Conservation (phyloP, 2,888 invertebrate species). For the Dryomyza anilis region DNA sequence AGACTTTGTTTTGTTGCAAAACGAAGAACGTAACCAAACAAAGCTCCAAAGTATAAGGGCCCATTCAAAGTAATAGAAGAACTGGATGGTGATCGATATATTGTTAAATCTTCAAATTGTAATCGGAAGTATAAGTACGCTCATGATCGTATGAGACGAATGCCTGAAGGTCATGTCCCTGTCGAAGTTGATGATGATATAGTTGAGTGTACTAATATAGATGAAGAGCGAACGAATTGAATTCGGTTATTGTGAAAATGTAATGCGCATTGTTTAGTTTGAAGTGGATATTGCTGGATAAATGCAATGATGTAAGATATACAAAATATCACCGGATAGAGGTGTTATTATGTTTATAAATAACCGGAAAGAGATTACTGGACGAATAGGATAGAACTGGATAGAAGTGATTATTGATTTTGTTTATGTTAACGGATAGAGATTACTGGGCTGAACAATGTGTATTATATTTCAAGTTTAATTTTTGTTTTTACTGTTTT, state of each 20-base stretch:
- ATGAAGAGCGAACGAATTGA: not conserved
- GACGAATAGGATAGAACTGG: not conserved
- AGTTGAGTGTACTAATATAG: not conserved
- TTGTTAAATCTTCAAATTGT: not conserved
- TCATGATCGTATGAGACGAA: not conserved
- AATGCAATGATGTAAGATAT: not conserved
- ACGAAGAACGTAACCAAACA: conserved; percentile 3
- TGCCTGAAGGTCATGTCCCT: conserved; percentile 11
- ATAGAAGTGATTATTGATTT: not conserved
- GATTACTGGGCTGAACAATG: not conserved
- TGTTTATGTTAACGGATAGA: not conserved
- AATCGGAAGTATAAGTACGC: not conserved
- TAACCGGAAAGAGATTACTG: not conserved
- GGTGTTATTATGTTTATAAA: not conserved
- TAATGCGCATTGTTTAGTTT: not conserved
- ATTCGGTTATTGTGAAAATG: not conserved
- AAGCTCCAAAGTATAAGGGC: not conserved
- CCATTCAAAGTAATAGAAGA: not conserved
- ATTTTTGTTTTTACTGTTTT: no score
- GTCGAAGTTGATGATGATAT: not conserved
- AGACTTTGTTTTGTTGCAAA: not conserved
- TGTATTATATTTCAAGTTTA: no score
- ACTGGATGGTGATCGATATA: not conserved
- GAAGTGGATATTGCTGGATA: not conserved
- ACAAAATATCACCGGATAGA: not conserved